Conservation (phyloP, 1,140 invertebrate species). For the Sarcophaga peregrina region DNA sequence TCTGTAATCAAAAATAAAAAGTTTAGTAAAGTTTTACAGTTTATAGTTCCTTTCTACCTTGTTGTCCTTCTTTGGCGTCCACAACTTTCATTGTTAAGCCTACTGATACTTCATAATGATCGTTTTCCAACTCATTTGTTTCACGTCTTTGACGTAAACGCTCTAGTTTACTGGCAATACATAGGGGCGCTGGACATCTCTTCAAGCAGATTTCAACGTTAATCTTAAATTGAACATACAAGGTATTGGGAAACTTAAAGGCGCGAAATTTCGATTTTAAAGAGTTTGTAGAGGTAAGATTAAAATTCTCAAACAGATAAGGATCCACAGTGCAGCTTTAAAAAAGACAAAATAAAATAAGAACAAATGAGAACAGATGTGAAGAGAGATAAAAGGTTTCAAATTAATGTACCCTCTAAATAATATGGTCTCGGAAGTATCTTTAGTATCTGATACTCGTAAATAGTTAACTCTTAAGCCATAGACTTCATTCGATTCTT, state of each 20-base stretch:
- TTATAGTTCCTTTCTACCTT: neutral
- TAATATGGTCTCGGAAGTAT: constrained; percentile 89
- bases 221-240: constrained; percentile 90
- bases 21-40: neutral
- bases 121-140: constrained; percentile 76
- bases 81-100: constrained; percentile 88
- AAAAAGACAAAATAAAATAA: constrained; percentile 55
- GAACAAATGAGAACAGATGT: neutral
- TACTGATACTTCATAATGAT: constrained; percentile 87
- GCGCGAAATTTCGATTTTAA: constrained; percentile 88
- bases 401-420: constrained; percentile 81
- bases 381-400: neutral
- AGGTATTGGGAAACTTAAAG: constrained; percentile 93
- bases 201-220: constrained; percentile 91
- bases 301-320: constrained; percentile 92
- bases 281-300: constrained; percentile 84
- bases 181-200: constrained; percentile 87
- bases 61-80: constrained; percentile 56
- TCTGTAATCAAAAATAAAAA: neutral
- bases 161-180: constrained; percentile 89
- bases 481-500: constrained; percentile 84
- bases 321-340: constrained; percentile 89
- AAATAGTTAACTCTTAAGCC: constrained; percentile 86
- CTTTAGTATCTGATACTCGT: constrained; percentile 88
- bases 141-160: constrained; percentile 83